Base-by-base conservation (phyloP, 2,113 vertebrate species). In the Saccopteryx leptura region DNA sequence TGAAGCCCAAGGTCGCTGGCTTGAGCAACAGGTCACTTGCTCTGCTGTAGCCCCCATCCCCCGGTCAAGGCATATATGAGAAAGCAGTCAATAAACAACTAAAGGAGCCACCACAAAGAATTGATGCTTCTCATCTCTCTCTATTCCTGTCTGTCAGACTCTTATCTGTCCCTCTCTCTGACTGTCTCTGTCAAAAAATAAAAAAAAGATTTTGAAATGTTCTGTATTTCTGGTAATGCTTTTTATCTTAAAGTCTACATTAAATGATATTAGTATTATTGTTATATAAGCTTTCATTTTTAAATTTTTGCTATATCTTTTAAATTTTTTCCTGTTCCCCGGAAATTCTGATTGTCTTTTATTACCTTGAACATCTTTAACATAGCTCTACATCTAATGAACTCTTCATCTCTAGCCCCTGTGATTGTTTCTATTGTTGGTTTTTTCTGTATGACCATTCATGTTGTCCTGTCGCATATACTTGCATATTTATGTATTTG, bases 281-380 rank as follows among this genome's bases (percentile, higher is more conserved):
- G 28, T 83, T 65, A 76, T 28, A 24, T 9, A 19, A 84, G 69
- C 18, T 92, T 92, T 92, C n/a, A 46, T 92, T 85, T 88, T 63
- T 23, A 33, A 72, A 54, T 63, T 72, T 72, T 12, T 87, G 10
- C 18, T 46, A 4, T 60, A 46, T 69, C 7, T 65, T 92, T 74
- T 75, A 21, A 61, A 54, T 9, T 69, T 72, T 86, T 78, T 68
- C 23, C 54, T 86, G 33, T 60, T 78, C 28, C 28, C 86, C 56
- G 61, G 21, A 78, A 93, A 50, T 86, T 76, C 23, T 79, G 46
- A 31, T 86, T 78, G 60, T 93, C 61, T 69, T 91, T 50, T 52
- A 81, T 79, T 81, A 88, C 48, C 48, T 39, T 72, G n/a, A 72
- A 88, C n/a, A 88, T 81, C 71, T 72, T 80, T 80, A 80, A 54